A percentile compares a stretch with the other conserved stretches of the same genome.
phyloP scores from a whole-genome alignment of 2,888 invertebrate species.

The Timema podura region DNA sequence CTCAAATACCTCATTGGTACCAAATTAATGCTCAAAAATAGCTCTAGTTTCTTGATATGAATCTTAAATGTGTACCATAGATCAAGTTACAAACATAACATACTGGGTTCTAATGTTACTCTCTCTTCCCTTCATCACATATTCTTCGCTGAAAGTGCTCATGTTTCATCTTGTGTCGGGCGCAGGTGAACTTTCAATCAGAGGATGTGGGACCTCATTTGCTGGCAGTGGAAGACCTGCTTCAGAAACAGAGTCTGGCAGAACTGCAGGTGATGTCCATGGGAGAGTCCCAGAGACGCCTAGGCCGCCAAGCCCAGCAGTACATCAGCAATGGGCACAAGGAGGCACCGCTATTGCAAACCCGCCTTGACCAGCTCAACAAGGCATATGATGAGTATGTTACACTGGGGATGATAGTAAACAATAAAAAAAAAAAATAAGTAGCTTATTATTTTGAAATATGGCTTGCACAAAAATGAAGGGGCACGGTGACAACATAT shows the following conservation, averaged over 20 bases:
- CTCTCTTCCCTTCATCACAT: no score
- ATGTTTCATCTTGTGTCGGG: neutral
- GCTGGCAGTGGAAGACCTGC: conserved; percentile 87
- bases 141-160: no score
- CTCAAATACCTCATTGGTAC: no score
- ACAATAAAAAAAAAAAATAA: no score
- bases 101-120: no score
- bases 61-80: no score
- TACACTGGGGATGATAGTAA: neutral
- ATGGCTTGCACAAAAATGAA: no score
- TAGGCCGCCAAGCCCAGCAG: conserved; percentile 63
- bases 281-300: conserved; percentile 76
- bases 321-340: conserved; percentile 55
- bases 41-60: no score
- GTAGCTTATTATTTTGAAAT: no score
- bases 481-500: no score
- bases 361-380: conserved; percentile 71
- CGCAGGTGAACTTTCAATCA: conserved; percentile 50
- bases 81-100: no score
- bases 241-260: conserved; percentile 90
- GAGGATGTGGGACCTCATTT: conserved; percentile 91
- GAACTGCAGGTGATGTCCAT: conserved; percentile 87
- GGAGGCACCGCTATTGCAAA: conserved; percentile 59
- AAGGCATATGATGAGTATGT: conserved; percentile 68
- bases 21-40: no score